Evolutionary conservation across 2,888 invertebrate species (phyloP), one percentile per base, ranked within the genome.

Genomic region (Sphaeridia pumilis): DNA sequence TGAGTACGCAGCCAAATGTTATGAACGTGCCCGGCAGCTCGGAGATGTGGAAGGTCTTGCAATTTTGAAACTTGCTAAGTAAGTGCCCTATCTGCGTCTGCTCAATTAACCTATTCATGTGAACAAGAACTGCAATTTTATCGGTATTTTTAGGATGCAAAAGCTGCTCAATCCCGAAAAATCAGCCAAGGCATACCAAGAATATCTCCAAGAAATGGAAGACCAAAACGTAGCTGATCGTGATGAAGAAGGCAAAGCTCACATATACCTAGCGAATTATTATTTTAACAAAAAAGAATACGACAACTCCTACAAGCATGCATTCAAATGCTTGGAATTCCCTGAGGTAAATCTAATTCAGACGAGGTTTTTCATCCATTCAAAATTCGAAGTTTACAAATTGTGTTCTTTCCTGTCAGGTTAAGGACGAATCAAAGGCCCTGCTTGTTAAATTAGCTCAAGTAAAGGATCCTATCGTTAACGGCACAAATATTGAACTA

Each of bases 21-120:
- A 90, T 70, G 87, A 88, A 70, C 90, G 93, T 71, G 97, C 97
- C 0, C 88, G 90, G 66, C 87, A 84, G 69, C 84, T 97, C 26
- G 97, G 97, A 0, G 97, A 98, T 70, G 84, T 93, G 65, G 97
- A 98, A 72, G 93, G 94, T 58, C 84, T 87, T 71, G 95, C 95
- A 1, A 75, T 97, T 44, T 82, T 92, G 55, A 90, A 89, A 74
- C 76, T 98, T 64, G 97, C 93, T 1, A 93, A 85, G 85, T 88
- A 73, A 69, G n/a, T n/a, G n/a, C n/a, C n/a, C n/a, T n/a, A n/a
- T n/a, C n/a, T n/a, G n/a, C n/a, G n/a, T n/a, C n/a, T n/a, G n/a
- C n/a, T n/a, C n/a, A n/a, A n/a, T n/a, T n/a, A n/a, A n/a, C n/a
- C n/a, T n/a, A n/a, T n/a, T n/a, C n/a, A n/a, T n/a, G n/a, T n/a